Percentiles rank a stretch among this genome's conserved stretches.
Evolutionary conservation across 2,797 vertebrate genomes (phyloP).

Genomic region (Thunnus albacares): DNA sequence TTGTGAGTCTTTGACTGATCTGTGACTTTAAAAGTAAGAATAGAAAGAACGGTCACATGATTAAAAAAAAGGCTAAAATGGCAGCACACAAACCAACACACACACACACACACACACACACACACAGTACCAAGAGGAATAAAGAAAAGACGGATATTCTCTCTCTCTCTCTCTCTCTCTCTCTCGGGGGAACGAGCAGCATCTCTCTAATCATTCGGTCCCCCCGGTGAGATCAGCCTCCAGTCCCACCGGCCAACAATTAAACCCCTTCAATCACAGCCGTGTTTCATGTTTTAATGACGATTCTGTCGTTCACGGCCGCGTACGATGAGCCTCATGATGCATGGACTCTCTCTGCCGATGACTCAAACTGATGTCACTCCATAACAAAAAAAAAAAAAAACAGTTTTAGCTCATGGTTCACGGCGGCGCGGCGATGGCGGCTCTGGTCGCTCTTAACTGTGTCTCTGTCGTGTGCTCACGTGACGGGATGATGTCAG

Average conservation of each 20-base stretch:
- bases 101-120: not conserved
- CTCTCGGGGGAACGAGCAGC: constrained; percentile 11
- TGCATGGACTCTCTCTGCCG: not conserved
- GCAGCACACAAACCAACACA: not conserved
- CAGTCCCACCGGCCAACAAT: constrained; percentile 24
- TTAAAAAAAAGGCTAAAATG: not conserved
- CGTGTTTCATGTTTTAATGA: constrained; percentile 38
- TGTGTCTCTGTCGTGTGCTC: not conserved
- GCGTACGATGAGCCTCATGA: constrained; percentile 7
- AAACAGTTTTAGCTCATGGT: constrained; percentile 29
- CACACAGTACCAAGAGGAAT: not conserved
- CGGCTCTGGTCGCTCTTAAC: constrained; percentile 15
- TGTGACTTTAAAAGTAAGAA: too few species aligned
- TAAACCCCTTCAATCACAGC: constrained; percentile 38
- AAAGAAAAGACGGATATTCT: not conserved
- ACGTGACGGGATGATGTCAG: constrained; percentile 30
- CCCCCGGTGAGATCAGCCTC: constrained; percentile 50
- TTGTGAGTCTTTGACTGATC: too few species aligned
- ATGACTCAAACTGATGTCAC: constrained; percentile 51
- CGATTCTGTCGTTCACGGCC: not conserved
- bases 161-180: not conserved
- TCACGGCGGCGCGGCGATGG: constrained; percentile 14
- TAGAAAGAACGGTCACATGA: not conserved
- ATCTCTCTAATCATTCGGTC: constrained; percentile 42
- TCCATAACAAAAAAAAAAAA: not conserved